Conservation (phyloP, 2,113 vertebrate genomes). For the Pelobates fuscus region DNA sequence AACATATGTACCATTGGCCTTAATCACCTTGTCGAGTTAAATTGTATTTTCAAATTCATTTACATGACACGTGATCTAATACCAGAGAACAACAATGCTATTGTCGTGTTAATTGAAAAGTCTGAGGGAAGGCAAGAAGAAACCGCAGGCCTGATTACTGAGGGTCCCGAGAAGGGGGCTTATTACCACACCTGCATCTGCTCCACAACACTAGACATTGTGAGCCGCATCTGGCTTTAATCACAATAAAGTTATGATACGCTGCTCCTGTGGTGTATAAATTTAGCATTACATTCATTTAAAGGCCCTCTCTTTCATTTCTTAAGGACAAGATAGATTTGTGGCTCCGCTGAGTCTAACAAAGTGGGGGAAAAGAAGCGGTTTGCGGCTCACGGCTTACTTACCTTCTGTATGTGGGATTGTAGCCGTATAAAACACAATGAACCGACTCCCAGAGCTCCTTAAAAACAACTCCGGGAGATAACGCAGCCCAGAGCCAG, state of each 20-base stretch:
- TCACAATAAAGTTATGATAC: conserved; percentile 73
- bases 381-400: conserved; percentile 68
- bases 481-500: not conserved
- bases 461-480: not conserved
- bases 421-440: conserved; percentile 68
- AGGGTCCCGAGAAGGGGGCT: conserved; percentile 70
- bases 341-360: conserved; percentile 80
- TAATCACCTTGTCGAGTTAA: conserved; percentile 77
- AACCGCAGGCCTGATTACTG: conserved; percentile 73
- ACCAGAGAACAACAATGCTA: conserved; percentile 77
- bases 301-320: conserved; percentile 71
- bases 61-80: conserved; percentile 81
- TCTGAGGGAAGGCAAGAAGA: conserved; percentile 70
- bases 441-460: conserved; percentile 58
- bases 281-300: conserved; percentile 77
- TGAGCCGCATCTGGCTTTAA: conserved; percentile 80
- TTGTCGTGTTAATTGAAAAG: conserved; percentile 78
- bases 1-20: conserved; percentile 77
- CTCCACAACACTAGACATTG: conserved; percentile 80
- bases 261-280: conserved; percentile 76
- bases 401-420: conserved; percentile 55
- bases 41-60: conserved; percentile 75
- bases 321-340: conserved; percentile 83
- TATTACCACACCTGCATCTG: conserved; percentile 79
- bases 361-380: conserved; percentile 72